Percentiles rank a stretch among this genome's conserved stretches.
Conservation (phyloP, 2,113 vertebrate genomes). For the Octodon degus region DNA sequence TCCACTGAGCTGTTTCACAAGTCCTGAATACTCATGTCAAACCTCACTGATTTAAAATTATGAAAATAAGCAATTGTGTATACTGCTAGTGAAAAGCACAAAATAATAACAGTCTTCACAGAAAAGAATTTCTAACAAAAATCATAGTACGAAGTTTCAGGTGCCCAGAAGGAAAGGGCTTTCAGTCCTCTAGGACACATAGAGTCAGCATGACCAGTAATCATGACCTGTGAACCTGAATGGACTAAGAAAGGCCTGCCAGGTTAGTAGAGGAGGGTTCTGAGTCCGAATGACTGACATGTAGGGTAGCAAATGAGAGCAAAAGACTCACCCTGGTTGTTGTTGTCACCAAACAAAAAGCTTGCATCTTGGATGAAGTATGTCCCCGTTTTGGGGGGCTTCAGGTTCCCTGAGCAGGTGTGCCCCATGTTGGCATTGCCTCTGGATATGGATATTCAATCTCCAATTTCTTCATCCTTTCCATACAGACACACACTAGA, state of each 20-base stretch:
- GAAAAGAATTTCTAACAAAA: neutral
- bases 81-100: neutral
- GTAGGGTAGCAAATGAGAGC: neutral
- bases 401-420: neutral
- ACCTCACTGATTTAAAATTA: neutral
- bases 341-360: neutral
- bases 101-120: neutral
- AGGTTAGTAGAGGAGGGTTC: neutral
- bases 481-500: neutral
- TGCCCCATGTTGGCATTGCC: neutral
- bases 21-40: neutral
- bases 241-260: neutral
- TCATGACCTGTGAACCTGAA: neutral
- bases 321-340: neutral
- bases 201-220: neutral
- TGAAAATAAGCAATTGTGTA: neutral
- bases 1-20: no score
- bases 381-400: neutral
- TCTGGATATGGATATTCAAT: neutral
- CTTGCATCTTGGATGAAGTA: neutral
- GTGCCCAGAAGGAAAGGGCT: neutral
- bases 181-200: no score
- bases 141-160: neutral
- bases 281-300: neutral
- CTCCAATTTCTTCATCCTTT: neutral